Evolutionary conservation across 2,113 vertebrate genomes (phyloP).

Genomic region (Microtus pennsylvanicus): DNA sequence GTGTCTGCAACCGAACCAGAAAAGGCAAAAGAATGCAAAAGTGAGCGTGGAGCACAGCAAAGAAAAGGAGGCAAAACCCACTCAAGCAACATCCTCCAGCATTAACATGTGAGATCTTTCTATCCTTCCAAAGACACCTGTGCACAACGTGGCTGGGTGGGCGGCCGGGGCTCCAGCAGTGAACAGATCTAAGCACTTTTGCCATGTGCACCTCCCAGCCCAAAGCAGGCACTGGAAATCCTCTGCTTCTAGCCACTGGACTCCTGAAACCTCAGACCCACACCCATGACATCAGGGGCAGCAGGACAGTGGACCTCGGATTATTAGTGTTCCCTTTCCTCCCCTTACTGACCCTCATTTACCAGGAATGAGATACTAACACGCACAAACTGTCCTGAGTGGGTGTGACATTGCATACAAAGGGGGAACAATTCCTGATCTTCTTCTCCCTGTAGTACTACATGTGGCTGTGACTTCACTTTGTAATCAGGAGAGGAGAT

Average conservation of each 20-base stretch:
- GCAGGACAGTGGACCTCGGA: accelerated
- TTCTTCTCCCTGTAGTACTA: accelerated
- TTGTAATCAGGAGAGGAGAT: accelerated
- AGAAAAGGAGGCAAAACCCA: neutral
- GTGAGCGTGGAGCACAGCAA: slow-evolving; percentile 2
- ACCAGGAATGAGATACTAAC: neutral
- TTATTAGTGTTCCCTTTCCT: neutral
- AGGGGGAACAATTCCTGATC: accelerated
- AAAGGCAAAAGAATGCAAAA: slow-evolving; percentile 34
- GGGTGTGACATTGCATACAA: accelerated
- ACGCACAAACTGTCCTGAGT: accelerated
- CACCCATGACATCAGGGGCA: neutral
- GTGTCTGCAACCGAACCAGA: slow-evolving; percentile 88
- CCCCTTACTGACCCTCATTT: neutral
- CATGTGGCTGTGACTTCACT: accelerated
- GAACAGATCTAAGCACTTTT: accelerated
- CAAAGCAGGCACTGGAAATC: neutral
- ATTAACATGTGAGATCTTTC: accelerated
- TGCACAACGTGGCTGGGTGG: accelerated
- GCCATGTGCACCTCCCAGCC: accelerated
- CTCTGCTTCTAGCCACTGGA: accelerated
- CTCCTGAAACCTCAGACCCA: neutral
- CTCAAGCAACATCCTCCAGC: neutral
- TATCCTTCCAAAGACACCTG: accelerated
- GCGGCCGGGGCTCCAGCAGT: accelerated